phyloP scores from a whole-genome alignment of 2,797 vertebrate species.

The Glyptemys insculpta region DNA sequence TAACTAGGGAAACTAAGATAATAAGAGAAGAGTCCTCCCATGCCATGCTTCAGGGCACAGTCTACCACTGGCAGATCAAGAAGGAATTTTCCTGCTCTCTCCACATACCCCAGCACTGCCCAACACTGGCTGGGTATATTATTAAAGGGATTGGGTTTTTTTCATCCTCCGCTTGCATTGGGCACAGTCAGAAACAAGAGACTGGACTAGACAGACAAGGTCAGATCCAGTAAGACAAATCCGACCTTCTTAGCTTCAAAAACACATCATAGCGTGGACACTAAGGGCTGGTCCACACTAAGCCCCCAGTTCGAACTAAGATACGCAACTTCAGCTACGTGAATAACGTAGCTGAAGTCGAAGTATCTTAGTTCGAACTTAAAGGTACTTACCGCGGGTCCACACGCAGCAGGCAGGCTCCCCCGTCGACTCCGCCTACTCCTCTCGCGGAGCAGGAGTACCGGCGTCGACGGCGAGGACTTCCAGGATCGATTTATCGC shows the following conservation, averaged over 20 bases:
- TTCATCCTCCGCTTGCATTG: not conserved
- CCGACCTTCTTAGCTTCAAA: not conserved
- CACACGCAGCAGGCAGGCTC: too few relatives aligned
- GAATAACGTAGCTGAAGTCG: too few relatives aligned
- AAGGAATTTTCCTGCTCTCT: not conserved
- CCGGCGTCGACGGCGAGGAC: too few relatives aligned
- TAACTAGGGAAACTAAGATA: not conserved
- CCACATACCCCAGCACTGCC: not conserved
- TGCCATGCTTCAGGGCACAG: not conserved
- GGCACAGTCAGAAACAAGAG: not conserved
- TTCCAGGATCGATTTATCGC: too few relatives aligned
- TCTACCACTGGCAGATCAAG: not conserved
- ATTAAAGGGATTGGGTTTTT: not conserved
- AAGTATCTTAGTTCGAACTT: too few relatives aligned
- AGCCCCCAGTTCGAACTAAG: too few relatives aligned
- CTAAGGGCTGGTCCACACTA: too few relatives aligned
- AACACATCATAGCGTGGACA: not conserved
- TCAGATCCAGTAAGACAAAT: not conserved
- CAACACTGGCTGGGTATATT: not conserved
- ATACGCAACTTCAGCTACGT: too few relatives aligned
- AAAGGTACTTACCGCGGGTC: too few relatives aligned
- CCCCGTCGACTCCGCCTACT: too few relatives aligned
- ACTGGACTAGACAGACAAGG: not conserved
- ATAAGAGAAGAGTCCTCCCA: not conserved
- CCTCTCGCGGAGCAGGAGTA: too few relatives aligned